Percentiles rank a stretch among this genome's conserved stretches.
Conservation (phyloP, 1,140 invertebrate genomes). For the Rhizoglyphus robini region DNA sequence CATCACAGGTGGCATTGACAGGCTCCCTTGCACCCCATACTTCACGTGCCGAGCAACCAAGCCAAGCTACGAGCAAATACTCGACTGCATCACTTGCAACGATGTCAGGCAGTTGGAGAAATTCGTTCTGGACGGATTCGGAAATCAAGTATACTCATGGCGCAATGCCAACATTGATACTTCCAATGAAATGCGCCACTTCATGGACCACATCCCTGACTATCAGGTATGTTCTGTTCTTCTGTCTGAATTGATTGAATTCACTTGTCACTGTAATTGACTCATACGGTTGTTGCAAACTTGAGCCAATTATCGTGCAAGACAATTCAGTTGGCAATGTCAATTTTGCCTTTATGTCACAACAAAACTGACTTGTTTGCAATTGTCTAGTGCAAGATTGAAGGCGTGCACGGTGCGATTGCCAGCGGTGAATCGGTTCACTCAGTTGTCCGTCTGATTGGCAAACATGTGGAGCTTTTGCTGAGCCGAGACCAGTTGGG, state of each 20-base stretch:
- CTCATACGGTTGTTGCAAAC: too few relatives aligned
- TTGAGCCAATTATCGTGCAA: too few relatives aligned
- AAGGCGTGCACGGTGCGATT: too few relatives aligned
- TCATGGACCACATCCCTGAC: background rate
- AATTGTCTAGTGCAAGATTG: too few relatives aligned
- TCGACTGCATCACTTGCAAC: background rate
- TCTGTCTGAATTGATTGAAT: too few relatives aligned
- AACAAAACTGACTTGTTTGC: too few relatives aligned
- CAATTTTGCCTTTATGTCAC: too few relatives aligned
- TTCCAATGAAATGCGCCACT: background rate
- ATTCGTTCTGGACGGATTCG: background rate
- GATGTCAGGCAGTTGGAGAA: background rate
- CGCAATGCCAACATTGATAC: background rate
- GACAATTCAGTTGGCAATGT: too few relatives aligned
- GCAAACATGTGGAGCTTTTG: slow-evolving; percentile 42
- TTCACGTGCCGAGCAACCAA: background rate
- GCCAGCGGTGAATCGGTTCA: slow-evolving; percentile 24
- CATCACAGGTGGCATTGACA: too few relatives aligned
- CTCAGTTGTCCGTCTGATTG: slow-evolving; percentile 35
- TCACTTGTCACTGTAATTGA: background rate
- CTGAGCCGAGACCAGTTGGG: slow-evolving; percentile 56
- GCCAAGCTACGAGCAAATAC: background rate
- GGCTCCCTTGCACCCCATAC: too few relatives aligned
- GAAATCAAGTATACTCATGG: slow-evolving; percentile 2
- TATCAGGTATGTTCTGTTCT: background rate